Evolutionary conservation across 1,140 invertebrate species (phyloP), one percentile per base, ranked within the genome.

Genomic region (Gryllus bimaculatus): DNA sequence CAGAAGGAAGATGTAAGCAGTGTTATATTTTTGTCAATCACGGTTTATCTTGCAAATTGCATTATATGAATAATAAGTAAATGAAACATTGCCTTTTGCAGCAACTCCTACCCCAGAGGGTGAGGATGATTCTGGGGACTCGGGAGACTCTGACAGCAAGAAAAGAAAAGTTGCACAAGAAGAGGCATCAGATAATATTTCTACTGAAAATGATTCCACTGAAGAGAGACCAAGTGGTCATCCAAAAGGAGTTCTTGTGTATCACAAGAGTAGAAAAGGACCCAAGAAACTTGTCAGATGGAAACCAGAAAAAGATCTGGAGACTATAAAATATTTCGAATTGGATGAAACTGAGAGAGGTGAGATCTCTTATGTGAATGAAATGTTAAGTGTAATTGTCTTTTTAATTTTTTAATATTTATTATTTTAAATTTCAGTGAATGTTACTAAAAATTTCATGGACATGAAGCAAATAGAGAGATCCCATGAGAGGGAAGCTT

Each of bases 381-480:
- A 8, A 20, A 75, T 75, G 20, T 75, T 3, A 3, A 3, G 13
- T 73, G n/a, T 15, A 15, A 73, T 26, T 76, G 26, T 18, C n/a
- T 20, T 77, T 7, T 77, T 2, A 77, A 10, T 75, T 75, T 0
- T 75, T 10, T 13, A 66, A 13, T 13, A 7, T 3, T 8, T 79
- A 7, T 79, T 82, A 79, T 82, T 75, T 77, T 82, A 80, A 78
- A 83, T 78, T 85, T 10, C 84, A 90, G 95, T 97, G 0, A 98
- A 98, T 87, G 96, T 98, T 0, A 96, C 95, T 0, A 94, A 94
- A 85, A 93, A 94, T 48, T 98, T 97, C 86, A 92, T 90, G n/a
- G 95, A 96, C 82, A 93, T 96, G 92, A 96, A 96, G 84, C 91
- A 93, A 84, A 91, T 96, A 88, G 96, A 98, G 83, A 92, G 94